Percentiles rank a stretch among this genome's conserved stretches.
Conservation (phyloP, 2,888 invertebrate species). For the Drosophila kuntzei region DNA sequence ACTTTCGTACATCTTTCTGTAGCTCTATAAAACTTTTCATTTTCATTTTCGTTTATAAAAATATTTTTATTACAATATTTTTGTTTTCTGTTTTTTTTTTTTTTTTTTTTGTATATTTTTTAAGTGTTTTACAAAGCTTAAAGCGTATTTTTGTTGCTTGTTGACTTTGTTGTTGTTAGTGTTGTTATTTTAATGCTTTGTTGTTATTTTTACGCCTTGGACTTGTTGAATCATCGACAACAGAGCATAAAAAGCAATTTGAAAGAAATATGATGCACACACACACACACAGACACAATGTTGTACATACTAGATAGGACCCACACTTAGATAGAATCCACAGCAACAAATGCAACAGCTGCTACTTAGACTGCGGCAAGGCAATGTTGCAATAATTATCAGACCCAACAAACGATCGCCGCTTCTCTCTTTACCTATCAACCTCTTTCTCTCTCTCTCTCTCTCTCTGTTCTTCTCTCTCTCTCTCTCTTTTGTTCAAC, state of each 20-base stretch:
- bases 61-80: conserved; percentile 73
- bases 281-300: conserved; percentile 21
- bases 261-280: conserved; percentile 64
- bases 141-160: conserved; percentile 15
- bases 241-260: conserved; percentile 65
- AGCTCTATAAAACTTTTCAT: conserved; percentile 47
- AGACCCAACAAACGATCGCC: conserved; percentile 17
- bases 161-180: conserved; percentile 20
- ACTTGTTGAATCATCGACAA: conserved; percentile 68
- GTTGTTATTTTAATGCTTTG: conserved; percentile 41
- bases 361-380: conserved; percentile 16
- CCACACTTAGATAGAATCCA: conserved; percentile 33
- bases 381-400: conserved; percentile 75
- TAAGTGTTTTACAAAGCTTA: conserved; percentile 66
- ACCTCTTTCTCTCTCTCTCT: conserved; percentile 1
- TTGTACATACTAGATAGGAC: conserved; percentile 19
- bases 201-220: conserved; percentile 68
- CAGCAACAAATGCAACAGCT: conserved; percentile 24
- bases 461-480: conserved; percentile 1
- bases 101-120: conserved; percentile 19
- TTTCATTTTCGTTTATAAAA: conserved; percentile 50
- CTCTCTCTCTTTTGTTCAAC: conserved; percentile 10
- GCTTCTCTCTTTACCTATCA: background rate
- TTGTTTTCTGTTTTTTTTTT: conserved; percentile 18
- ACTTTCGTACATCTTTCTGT: conserved; percentile 18